phyloP scores from a whole-genome alignment of 2,113 vertebrate genomes.

The Montifringilla adamsi region DNA sequence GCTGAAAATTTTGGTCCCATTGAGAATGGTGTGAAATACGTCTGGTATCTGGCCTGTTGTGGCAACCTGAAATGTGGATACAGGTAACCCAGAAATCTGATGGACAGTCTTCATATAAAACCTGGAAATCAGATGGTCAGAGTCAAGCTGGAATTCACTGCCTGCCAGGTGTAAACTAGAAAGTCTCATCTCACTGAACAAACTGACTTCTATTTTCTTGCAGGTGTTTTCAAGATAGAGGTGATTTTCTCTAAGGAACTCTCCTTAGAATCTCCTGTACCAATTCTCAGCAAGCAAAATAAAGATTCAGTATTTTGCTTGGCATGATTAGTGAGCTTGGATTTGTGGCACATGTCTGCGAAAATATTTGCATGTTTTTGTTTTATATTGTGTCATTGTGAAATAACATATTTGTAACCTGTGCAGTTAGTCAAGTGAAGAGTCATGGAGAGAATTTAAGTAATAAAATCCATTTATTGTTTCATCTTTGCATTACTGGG shows the following conservation, averaged over 20 bases:
- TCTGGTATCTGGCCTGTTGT: not conserved
- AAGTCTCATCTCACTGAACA: not conserved
- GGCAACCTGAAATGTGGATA: not conserved
- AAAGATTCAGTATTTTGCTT: not conserved
- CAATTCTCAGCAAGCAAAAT: not conserved
- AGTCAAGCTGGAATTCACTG: not conserved
- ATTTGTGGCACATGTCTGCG: not conserved
- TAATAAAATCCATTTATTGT: not conserved
- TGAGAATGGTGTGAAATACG: not conserved
- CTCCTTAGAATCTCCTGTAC: not conserved
- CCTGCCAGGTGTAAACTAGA: not conserved
- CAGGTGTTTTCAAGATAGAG: not conserved
- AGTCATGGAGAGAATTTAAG: not conserved
- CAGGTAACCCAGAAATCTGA: not conserved
- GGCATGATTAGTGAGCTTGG: not conserved
- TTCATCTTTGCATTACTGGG: not conserved
- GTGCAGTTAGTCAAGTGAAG: not conserved
- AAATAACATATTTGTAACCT: not conserved
- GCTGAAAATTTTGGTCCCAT: not conserved
- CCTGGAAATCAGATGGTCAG: not conserved
- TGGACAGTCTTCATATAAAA: not conserved
- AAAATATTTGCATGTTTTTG: not conserved
- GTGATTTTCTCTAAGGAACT: not conserved
- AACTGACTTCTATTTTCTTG: not conserved
- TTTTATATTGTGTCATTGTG: not conserved